Percentiles rank a stretch among this genome's conserved stretches.
Conservation (phyloP, 1,140 invertebrate genomes). For the Mycetomoellerius zeteki region DNA sequence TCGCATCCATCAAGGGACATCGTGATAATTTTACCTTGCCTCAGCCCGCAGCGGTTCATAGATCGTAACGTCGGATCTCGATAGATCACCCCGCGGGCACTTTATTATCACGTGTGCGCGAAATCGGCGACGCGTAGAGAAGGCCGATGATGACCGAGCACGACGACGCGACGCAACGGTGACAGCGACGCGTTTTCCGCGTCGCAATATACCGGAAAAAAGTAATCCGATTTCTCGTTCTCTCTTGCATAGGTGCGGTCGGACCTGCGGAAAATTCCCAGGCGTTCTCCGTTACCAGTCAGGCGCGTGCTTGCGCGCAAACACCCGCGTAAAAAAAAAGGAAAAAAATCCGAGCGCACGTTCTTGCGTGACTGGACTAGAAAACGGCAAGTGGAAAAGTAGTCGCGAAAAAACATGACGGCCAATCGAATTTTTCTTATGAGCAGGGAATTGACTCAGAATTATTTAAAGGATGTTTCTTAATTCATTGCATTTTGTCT, state of each 20-base stretch:
- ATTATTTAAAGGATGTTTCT: neutral
- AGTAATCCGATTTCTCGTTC: constrained; percentile 69
- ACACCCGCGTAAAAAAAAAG: constrained; percentile 58
- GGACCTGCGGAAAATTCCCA: constrained; percentile 78
- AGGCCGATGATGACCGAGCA: constrained; percentile 9
- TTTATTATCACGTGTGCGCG: constrained; percentile 74
- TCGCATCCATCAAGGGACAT: constrained; percentile 86
- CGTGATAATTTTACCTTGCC: constrained; percentile 83
- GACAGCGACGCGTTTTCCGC: constrained; percentile 29
- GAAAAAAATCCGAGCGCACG: constrained; percentile 66
- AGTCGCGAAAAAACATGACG: constrained; percentile 15
- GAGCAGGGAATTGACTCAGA: neutral
- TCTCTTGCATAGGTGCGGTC: constrained; percentile 62
- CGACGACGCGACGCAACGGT: constrained; percentile 29
- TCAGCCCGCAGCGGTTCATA: constrained; percentile 65
- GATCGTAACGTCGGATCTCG: constrained; percentile 75
- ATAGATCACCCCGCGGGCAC: constrained; percentile 78
- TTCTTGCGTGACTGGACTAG: constrained; percentile 72
- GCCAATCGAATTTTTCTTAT: constrained; percentile 22
- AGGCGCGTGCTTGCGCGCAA: constrained; percentile 36
- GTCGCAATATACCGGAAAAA: constrained; percentile 56
- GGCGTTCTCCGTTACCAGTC: constrained; percentile 71
- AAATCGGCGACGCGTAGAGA: constrained; percentile 19
- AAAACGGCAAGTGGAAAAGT: constrained; percentile 42
- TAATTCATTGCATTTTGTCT: neutral